Evolutionary conservation across 2,797 vertebrate species (phyloP).

Genomic region (Mus spretus): DNA sequence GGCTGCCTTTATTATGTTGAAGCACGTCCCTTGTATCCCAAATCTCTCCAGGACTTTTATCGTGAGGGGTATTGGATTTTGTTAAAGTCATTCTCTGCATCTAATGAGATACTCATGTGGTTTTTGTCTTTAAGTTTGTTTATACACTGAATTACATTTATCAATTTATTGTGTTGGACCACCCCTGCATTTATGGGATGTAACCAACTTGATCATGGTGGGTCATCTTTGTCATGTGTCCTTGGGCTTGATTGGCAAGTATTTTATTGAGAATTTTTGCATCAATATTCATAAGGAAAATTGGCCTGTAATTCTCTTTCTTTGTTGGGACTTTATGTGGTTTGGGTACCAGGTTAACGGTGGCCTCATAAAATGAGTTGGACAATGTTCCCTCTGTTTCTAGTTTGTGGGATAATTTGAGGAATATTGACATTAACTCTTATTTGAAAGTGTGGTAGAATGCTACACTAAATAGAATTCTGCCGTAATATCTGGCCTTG

Average conservation of each 20-base stretch:
- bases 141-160: not conserved
- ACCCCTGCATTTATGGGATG: not conserved
- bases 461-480: not conserved
- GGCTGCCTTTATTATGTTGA: not conserved
- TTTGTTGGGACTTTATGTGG: not conserved
- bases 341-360: not conserved
- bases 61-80: not conserved
- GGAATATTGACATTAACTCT: not conserved
- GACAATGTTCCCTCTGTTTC: not conserved
- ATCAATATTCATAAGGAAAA: not conserved
- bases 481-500: not conserved
- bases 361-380: not conserved
- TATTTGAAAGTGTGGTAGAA: not conserved
- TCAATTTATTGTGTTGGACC: not conserved
- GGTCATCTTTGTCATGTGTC: not conserved
- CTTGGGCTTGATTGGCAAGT: not conserved
- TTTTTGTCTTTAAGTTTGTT: not conserved
- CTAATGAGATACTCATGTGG: not conserved
- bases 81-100: not conserved
- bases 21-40: not conserved
- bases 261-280: not conserved
- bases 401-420: not conserved
- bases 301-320: not conserved
- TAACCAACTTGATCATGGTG: not conserved
- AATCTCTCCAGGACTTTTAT: not conserved